These are phyloP conservation scores for Nerophis lumbriciformis DNA, from an alignment of 2,113 vertebrate species.

Conservation along the genomic window DNA sequence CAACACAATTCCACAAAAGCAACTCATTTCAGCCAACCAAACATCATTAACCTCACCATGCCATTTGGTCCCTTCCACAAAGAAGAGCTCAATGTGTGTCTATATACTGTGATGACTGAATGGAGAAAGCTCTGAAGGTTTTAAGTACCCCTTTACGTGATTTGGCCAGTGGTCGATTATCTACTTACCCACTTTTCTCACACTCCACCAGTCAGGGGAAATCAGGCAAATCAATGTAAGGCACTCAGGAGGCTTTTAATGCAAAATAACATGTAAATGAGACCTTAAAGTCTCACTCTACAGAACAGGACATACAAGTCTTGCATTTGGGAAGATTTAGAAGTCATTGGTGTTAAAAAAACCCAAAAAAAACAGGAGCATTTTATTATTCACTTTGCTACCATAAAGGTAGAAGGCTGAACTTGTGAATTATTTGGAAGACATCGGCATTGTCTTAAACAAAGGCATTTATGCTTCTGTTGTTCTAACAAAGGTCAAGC, in stretches of 20 bases:
- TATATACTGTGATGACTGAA: conserved; percentile 23
- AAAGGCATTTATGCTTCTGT: background rate
- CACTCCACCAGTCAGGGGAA: background rate
- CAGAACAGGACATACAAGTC: background rate
- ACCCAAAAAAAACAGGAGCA: too few relatives aligned
- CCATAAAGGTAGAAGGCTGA: conserved; percentile 30
- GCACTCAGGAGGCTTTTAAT: conserved; percentile 2
- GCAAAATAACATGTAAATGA: conserved; percentile 12
- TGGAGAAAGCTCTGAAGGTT: background rate
- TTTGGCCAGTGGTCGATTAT: conserved; percentile 22
- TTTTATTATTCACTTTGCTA: conserved; percentile 32
- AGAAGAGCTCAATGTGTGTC: too few relatives aligned
- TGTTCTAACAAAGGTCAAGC: background rate
- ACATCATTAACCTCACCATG: too few relatives aligned
- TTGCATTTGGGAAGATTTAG: conserved; percentile 12
- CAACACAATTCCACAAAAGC: too few relatives aligned
- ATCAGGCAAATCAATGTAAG: conserved; percentile 4
- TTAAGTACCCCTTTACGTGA: conserved; percentile 15
- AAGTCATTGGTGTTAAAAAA: conserved; percentile 22
- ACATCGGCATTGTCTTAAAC: conserved; percentile 27
- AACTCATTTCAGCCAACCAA: too few relatives aligned
- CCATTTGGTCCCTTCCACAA: too few relatives aligned
- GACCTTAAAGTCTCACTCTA: background rate
- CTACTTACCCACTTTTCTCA: conserved; percentile 9
- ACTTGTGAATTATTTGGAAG: too few relatives aligned